Conservation (phyloP, 2,888 invertebrate genomes). For the Seira musarum region DNA sequence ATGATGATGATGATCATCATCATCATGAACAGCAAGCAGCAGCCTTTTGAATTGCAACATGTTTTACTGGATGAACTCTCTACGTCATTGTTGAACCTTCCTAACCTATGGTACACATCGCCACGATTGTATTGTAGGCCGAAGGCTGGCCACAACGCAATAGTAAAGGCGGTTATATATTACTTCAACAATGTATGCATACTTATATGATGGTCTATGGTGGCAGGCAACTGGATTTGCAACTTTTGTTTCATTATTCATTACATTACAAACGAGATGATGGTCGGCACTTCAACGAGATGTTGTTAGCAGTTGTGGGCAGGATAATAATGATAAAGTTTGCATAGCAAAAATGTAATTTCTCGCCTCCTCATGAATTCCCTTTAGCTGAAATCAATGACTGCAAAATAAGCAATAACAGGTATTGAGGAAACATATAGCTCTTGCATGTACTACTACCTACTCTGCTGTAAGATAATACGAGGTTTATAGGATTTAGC, state of each 20-base stretch:
- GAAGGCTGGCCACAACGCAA: conserved; percentile 33
- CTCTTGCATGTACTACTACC: conserved; percentile 16
- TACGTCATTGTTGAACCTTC: conserved; percentile 57
- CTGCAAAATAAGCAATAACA: not conserved
- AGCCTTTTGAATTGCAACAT: conserved; percentile 3
- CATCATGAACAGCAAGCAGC: too few species aligned
- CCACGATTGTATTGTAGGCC: conserved; percentile 51
- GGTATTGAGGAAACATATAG: conserved; percentile 8
- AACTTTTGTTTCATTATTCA: conserved; percentile 60
- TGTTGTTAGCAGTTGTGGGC: conserved; percentile 22
- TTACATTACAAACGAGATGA: not conserved
- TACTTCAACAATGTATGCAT: conserved; percentile 4
- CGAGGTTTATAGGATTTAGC: conserved; percentile 48
- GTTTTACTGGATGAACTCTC: conserved; percentile 62
- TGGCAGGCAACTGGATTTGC: conserved; percentile 67
- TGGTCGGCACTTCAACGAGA: not conserved
- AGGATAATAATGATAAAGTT: conserved; percentile 20
- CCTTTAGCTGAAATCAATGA: not conserved
- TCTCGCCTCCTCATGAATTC: not conserved
- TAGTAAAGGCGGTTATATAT: conserved; percentile 1
- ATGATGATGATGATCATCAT: not conserved
- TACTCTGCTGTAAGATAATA: not conserved
- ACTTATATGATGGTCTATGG: not conserved
- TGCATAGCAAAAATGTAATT: not conserved
- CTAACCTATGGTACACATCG: conserved; percentile 49